Base-by-base conservation (phyloP, 2,888 invertebrate species). In the Trissolcus japonicus region DNA sequence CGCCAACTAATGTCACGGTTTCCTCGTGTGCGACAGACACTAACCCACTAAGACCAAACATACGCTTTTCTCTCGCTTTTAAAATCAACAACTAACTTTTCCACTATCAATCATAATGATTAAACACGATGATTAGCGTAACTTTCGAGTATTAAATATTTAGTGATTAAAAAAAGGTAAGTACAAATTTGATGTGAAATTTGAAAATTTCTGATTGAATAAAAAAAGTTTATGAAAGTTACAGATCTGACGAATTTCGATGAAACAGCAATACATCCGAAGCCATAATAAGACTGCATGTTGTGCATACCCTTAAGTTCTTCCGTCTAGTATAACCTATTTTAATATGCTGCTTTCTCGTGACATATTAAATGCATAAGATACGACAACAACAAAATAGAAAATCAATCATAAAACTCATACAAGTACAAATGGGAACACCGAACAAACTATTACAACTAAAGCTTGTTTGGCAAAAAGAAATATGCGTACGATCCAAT, bases 241-340 rank as follows among this genome's bases (percentile, higher is more conserved):
- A 60, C 56, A 83, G 83, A 85, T 86, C 83, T 86, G 83, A 84
- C 78, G 81, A 83, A 86, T 86, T 86, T 82, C 84, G 84, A 86
- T 87, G 86, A 86, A 84, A 84, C 85, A 85, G 86, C 86, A 86
- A 86, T 86, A 85, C 84, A 83, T 79, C 81, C 72, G 87, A 87
- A 87, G 87, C 87, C 87, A 83, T 86, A 87, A 85, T 83, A 85
- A 82, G 83, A 82, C 83, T 82, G 82, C 82, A 83, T 83, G 83
- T 83, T 83, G 78, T 83, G 82, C 83, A 85, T 84, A 86, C 84
- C 84, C 84, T 87, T 83, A 85, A 85, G 84, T 85, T 83, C 82
- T 82, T 80, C 82, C 80, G 81, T 82, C 81, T 79, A 81, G 76
- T 76, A 80, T 80, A 77, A 79, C 77, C 79, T 79, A 77, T 77